Percentiles rank a stretch among this genome's conserved stretches.
Evolutionary conservation across 37 sponge, comb jelly and placozoan genomes (phyloP).

Genomic region (Aphrocallistes beatrix): DNA sequence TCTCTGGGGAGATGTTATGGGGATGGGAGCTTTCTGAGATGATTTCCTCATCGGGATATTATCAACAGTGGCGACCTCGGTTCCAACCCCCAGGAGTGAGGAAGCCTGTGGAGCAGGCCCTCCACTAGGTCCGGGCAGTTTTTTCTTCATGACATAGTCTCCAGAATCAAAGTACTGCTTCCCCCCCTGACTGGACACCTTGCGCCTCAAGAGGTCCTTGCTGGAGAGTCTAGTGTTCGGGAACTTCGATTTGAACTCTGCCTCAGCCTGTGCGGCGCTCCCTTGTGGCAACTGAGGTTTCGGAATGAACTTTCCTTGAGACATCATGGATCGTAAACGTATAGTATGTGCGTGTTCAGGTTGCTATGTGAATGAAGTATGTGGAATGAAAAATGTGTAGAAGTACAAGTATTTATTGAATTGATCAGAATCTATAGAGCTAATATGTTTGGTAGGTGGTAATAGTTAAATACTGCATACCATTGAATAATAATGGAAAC

Average conservation of each 20-base stretch:
- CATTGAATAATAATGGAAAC: too few species aligned
- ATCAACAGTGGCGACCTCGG: background rate
- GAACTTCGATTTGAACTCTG: conserved; percentile 14
- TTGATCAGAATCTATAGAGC: too few species aligned
- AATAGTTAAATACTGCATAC: too few species aligned
- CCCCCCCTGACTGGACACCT: conserved; percentile 30
- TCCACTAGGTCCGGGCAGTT: background rate
- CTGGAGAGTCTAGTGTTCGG: background rate
- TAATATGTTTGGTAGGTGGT: too few species aligned
- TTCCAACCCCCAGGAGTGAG: background rate
- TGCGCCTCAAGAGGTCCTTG: background rate
- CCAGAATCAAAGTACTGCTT: conserved; percentile 80
- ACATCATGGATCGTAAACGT: background rate
- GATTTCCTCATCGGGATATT: background rate
- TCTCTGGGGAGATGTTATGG: background rate
- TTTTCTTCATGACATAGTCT: conserved; percentile 42
- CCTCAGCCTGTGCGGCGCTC: background rate
- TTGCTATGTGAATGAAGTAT: background rate
- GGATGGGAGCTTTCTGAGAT: background rate
- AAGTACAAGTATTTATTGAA: too few species aligned
- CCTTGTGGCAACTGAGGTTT: background rate
- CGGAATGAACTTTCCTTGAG: background rate
- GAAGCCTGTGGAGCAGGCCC: background rate
- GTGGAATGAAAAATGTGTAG: too few species aligned
- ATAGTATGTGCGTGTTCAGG: background rate